These are phyloP conservation scores for Sarcophaga peregrina DNA, from an alignment of 1,140 invertebrate species.

Conservation along the genomic window DNA sequence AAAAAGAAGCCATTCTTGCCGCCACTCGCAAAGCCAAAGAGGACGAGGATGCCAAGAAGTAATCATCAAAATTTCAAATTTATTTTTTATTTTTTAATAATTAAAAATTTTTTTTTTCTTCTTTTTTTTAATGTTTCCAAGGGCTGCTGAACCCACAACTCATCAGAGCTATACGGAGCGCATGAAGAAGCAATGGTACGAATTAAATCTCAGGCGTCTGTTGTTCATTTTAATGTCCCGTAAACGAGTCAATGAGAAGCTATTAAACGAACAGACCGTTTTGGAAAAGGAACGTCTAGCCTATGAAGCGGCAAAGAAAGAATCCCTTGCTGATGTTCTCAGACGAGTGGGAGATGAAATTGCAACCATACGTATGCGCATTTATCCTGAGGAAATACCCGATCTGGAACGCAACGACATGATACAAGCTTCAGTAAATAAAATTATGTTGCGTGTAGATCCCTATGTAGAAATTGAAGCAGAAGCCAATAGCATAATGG, in stretches of 20 bases:
- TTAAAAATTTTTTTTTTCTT: neutral
- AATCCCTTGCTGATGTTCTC: conserved; percentile 53
- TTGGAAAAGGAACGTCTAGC: conserved; percentile 58
- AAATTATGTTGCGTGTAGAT: conserved; percentile 49
- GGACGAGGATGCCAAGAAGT: conserved; percentile 41
- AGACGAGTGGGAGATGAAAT: conserved; percentile 55
- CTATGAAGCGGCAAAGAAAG: conserved; percentile 61
- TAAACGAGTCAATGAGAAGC: conserved; percentile 63
- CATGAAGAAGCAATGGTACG: conserved; percentile 59
- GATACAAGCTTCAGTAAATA: conserved; percentile 53
- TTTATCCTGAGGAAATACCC: conserved; percentile 56
- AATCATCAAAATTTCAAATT: neutral
- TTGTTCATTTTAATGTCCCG: conserved; percentile 62
- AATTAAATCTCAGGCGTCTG: conserved; percentile 60
- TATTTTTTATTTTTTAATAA: neutral
- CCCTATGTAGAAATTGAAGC: conserved; percentile 49
- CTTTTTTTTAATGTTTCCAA: neutral
- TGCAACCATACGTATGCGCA: conserved; percentile 53
- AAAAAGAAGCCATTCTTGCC: conserved; percentile 51
- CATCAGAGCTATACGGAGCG: conserved; percentile 53
- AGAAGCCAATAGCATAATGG: conserved; percentile 49
- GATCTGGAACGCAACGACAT: conserved; percentile 58
- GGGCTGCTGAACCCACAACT: neutral
- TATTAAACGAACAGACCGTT: conserved; percentile 58
- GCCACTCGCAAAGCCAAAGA: conserved; percentile 45